Conservation (phyloP, 1,140 invertebrate genomes). For the Hydropsyche tenuis region DNA sequence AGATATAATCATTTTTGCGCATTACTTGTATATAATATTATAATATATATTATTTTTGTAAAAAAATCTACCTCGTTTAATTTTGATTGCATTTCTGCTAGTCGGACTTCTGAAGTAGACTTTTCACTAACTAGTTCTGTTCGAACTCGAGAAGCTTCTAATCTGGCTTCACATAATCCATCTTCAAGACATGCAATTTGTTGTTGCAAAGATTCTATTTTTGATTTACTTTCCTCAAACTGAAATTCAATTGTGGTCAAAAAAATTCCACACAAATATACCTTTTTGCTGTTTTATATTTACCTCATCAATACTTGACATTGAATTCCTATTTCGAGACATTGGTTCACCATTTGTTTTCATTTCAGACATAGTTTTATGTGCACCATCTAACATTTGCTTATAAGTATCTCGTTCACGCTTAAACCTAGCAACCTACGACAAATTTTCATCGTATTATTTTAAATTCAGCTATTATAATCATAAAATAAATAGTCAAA, state of each 20-base stretch:
- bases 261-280: too few species aligned
- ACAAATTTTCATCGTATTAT: background rate
- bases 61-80: slow-evolving; percentile 79
- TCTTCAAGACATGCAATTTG: slow-evolving; percentile 84
- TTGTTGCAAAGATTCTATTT: slow-evolving; percentile 76
- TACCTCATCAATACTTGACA: slow-evolving; percentile 69
- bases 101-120: slow-evolving; percentile 85
- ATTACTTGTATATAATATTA: slow-evolving; percentile 25
- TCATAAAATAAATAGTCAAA: background rate
- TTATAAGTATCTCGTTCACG: slow-evolving; percentile 89
- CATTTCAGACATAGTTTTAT: slow-evolving; percentile 80
- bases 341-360: slow-evolving; percentile 64
- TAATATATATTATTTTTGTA: slow-evolving; percentile 31
- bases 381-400: slow-evolving; percentile 87
- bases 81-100: slow-evolving; percentile 88
- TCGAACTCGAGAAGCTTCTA: slow-evolving; percentile 84
- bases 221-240: slow-evolving; percentile 67
- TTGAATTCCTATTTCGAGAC: slow-evolving; percentile 55
- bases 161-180: slow-evolving; percentile 81
- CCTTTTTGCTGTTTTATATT: slow-evolving; percentile 37
- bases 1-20: too few species aligned
- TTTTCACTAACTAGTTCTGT: slow-evolving; percentile 90
- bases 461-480: background rate
- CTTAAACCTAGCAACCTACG: slow-evolving; percentile 74
- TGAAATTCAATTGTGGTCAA: slow-evolving; percentile 46